Percentiles rank a stretch among this genome's conserved stretches.
Evolutionary conservation across 2,113 vertebrate genomes (phyloP).

Genomic region (Cavia aperea): DNA sequence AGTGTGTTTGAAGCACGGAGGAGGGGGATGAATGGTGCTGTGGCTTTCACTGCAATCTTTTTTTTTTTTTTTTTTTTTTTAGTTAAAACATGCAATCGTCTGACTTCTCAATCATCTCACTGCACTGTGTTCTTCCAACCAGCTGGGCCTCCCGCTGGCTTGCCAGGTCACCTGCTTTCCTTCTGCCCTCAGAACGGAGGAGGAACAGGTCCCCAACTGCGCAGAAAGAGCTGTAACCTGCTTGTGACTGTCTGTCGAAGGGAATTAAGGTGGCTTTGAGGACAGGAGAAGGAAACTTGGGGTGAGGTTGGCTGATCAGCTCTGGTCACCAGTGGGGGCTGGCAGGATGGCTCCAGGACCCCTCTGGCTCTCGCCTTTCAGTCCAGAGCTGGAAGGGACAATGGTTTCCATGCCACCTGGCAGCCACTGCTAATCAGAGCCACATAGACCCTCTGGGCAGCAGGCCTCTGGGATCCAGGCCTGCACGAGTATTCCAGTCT

Average conservation of each 20-base stretch:
- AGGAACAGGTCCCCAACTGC: fast-evolving
- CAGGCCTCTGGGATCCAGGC: neutral
- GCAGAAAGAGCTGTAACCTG: neutral
- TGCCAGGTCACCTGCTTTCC: fast-evolving
- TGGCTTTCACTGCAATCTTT: neutral
- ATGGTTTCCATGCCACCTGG: fast-evolving
- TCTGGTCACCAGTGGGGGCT: fast-evolving
- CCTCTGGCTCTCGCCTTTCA: fast-evolving
- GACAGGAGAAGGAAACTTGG: fast-evolving
- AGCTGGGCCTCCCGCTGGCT: fast-evolving
- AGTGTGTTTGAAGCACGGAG: neutral
- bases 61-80: neutral
- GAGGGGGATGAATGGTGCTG: neutral
- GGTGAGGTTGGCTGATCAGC: fast-evolving
- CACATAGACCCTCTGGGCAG: too few species aligned
- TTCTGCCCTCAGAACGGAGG: neutral
- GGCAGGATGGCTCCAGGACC: neutral
- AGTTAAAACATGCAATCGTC: neutral
- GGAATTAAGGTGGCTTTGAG: too few species aligned
- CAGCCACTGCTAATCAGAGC: neutral
- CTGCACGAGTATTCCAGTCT: fast-evolving
- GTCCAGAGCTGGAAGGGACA: neutral
- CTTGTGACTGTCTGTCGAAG: too few species aligned
- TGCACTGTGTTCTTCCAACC: fast-evolving
- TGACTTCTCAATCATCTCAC: neutral